A percentile compares a stretch with the other conserved stretches of the same genome.
phyloP scores from a whole-genome alignment of 2,113 vertebrate genomes.

The Fulmarus glacialis region DNA sequence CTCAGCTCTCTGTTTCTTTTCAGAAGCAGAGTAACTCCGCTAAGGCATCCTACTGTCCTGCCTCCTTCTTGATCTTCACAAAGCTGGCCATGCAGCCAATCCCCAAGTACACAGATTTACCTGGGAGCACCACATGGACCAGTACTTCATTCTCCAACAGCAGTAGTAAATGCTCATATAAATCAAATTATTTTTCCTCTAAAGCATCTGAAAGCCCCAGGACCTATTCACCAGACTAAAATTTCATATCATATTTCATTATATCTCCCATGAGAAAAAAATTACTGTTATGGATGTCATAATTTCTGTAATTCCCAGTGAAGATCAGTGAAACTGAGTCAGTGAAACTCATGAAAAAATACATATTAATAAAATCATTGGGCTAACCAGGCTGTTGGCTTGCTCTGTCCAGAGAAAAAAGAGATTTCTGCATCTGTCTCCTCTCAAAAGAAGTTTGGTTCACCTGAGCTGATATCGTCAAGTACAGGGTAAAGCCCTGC shows the following conservation, averaged over 20 bases:
- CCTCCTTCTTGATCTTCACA: not conserved
- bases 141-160: not conserved
- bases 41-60: not conserved
- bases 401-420: not conserved
- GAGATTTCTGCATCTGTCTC: not conserved
- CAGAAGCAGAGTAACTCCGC: not conserved
- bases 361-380: not conserved
- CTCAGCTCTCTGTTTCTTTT: not conserved
- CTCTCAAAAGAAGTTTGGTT: not conserved
- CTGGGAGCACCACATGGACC: accelerated
- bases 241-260: not conserved
- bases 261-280: not conserved
- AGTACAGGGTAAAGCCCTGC: not conserved
- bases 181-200: not conserved
- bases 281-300: not conserved
- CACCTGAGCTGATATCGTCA: not conserved
- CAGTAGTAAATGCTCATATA: not conserved
- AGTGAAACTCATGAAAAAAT: not conserved
- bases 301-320: not conserved
- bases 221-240: not conserved
- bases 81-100: not conserved
- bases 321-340: not conserved
- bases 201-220: not conserved
- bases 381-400: not conserved
- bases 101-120: not conserved